Conservation (phyloP, 2,888 invertebrate species). For the Lymantria dispar region DNA sequence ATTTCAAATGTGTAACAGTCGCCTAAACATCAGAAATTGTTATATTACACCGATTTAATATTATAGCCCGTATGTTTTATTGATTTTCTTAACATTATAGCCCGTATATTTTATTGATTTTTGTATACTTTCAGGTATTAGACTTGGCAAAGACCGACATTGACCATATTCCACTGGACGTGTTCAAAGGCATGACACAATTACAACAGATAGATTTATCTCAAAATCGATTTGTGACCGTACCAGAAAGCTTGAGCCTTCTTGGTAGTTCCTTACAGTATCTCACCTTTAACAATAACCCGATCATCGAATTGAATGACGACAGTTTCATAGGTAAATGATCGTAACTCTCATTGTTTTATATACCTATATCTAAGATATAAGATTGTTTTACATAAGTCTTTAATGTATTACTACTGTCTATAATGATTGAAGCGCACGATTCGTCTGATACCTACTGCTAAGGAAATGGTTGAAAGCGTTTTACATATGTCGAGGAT, state of each 20-base stretch:
- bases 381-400: no score
- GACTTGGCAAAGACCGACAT: constrained; percentile 84
- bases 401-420: no score
- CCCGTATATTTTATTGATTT: neutral
- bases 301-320: constrained; percentile 80
- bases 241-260: constrained; percentile 81
- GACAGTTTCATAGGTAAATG: constrained; percentile 82
- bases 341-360: neutral
- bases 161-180: constrained; percentile 76
- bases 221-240: constrained; percentile 81
- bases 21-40: no score
- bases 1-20: no score
- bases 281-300: constrained; percentile 84
- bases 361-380: neutral
- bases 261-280: constrained; percentile 80
- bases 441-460: no score
- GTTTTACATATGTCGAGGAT: no score
- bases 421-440: no score
- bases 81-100: no score
- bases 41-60: no score
- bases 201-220: constrained; percentile 83
- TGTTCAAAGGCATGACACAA: constrained; percentile 73
- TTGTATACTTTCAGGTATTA: constrained; percentile 62
- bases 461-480: no score
- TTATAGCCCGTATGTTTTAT: no score